Base-by-base conservation (phyloP, 2,797 vertebrate species). In the Pterois miles region DNA sequence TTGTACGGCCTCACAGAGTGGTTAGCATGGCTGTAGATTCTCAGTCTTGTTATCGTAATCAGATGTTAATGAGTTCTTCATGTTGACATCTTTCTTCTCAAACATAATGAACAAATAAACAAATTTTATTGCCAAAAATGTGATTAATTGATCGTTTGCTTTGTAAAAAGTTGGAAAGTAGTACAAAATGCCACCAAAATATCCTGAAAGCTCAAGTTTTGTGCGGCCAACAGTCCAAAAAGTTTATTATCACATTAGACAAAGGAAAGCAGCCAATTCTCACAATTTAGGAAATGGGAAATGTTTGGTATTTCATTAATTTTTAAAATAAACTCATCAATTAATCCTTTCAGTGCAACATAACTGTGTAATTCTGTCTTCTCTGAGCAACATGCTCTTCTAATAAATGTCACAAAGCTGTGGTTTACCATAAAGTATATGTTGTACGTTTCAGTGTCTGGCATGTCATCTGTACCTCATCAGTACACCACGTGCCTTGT, bases 401-500 rank as follows among this genome's bases (percentile, higher is more conserved):
- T 27, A 10, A 27, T 16, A 8, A 57, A 38, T n/a, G n/a, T 52
- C 16, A 34, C 38, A 70, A 52, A 75, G 40, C 22, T 10, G 4
- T 12, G 18, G 25, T 23, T 27, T 36, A 7, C 1, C 20, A 46
- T 34, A 53, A 60, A 4, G n/a, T 1, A 8, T 48, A 38, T 82
- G 57, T 71, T 71, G 48, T 48, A n/a, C n/a, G 65, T 58, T 50
- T 69, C 8, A 25, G 25, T 25, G 34, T 70, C 56, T 77, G 57
- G 34, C 46, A 20, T 34, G 31, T 52, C 80, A 76, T 80, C 77
- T 82, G 82, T 29, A 20, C n/a, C 71, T 85, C 74, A 71, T 82
- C 65, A 70, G 57, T 4, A 1, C 56, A 59, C 12, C 89, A 84
- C 73, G 74, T 86, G 82, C 71, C 76, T 83, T 29, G 80, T 70